A percentile compares a stretch with the other conserved stretches of the same genome.
phyloP scores from a whole-genome alignment of 1,140 invertebrate genomes.

The Orchesella cincta region DNA sequence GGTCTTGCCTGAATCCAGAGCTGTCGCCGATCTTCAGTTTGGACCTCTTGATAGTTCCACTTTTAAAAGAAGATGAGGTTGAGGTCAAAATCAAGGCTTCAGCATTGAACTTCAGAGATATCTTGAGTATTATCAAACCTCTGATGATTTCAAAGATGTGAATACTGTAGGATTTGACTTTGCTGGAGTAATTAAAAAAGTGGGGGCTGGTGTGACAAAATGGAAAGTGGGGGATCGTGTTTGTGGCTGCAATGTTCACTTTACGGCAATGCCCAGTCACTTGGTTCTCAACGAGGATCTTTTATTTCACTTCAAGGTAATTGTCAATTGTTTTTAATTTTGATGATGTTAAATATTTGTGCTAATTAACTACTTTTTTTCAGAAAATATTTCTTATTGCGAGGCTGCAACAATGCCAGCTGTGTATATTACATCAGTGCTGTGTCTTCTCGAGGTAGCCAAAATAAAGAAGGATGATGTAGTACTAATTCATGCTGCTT shows the following conservation, averaged over 20 bases:
- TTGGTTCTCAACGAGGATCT: not conserved
- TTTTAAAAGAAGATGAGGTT: not conserved
- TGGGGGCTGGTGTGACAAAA: not conserved
- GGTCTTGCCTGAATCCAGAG: not conserved
- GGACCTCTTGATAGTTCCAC: not conserved
- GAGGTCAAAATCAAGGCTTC: not conserved
- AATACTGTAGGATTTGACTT: not conserved
- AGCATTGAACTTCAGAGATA: slow-evolving; percentile 6
- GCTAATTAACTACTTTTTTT: too few relatives aligned
- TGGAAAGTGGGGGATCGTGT: not conserved
- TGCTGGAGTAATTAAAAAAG: too few relatives aligned
- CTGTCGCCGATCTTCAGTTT: not conserved
- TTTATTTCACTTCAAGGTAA: not conserved
- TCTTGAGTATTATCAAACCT: not conserved
- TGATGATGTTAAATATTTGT: too few relatives aligned
- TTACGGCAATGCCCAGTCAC: not conserved
- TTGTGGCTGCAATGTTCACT: not conserved
- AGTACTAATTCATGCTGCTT: slow-evolving; percentile 30
- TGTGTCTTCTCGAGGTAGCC: not conserved
- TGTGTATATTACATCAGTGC: not conserved
- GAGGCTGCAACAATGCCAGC: not conserved
- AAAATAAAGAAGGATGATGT: not conserved
- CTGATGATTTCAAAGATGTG: not conserved
- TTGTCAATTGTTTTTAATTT: too few relatives aligned
- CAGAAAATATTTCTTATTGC: not conserved